Base-by-base conservation (phyloP, 2,797 vertebrate genomes). In the Leuciscus waleckii region DNA sequence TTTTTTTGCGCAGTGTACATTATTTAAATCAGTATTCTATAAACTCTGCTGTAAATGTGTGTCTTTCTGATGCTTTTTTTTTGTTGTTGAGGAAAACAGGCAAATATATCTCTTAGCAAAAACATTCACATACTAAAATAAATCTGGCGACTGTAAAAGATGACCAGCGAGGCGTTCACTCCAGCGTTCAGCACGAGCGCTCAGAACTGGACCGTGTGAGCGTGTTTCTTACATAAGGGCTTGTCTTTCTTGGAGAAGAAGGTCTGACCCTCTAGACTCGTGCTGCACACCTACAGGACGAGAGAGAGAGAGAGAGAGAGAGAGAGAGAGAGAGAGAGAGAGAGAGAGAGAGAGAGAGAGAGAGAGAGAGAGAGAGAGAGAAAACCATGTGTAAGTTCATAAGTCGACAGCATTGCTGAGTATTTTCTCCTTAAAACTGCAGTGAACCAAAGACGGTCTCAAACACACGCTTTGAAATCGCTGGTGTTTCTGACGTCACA, bases 201-300 rank as follows among this genome's bases (percentile, higher is more conserved):
- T 98, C 93, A 99, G 92, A 98, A 93, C 92, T 98, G 97, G 91
- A 99, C 88, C 26, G 95, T 94, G 92, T 99, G 96, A 85, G 98
- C 97, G 0, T 99, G 98, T 89, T 99, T 99, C 96, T 99, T 99
- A 96, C 98, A 99, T 87, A 99, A 91, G 1, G 97, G 96, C 89
- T 99, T 99, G 93, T 99, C 97, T 89, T 99, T 99, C 93, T 99
- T 99, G 90, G 97, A 99, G 95, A 98, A 99, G 94, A 99, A 99
- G 0, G 96, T 90, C 90, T 99, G 98, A 65, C 98, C 97, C 91
- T 98, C 97, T 94, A 99, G 95, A 93, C 93, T 97, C 73, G 94
- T 93, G 84, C 92, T 97, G 92, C 98, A 99, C 21, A 99, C 96
- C 98, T 99, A 88, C 71, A 88, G 69, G 85, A n/a, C 92, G 51